Conservation (phyloP, 2,888 invertebrate species). For the Ophioninae sp. region DNA sequence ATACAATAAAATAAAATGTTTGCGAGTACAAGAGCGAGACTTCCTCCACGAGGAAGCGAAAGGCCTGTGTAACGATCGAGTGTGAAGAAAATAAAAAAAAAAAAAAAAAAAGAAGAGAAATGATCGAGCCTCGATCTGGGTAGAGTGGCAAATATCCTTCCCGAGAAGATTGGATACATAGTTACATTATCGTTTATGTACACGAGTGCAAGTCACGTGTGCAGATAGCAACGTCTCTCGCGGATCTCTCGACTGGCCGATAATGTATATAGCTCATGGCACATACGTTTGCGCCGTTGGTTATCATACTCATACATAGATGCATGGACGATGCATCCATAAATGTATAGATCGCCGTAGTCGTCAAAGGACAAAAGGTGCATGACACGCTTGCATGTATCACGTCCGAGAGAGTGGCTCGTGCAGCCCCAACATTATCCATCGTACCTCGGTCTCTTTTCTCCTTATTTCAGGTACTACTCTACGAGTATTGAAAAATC, state of each 20-base stretch:
- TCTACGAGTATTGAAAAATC: too few relatives aligned
- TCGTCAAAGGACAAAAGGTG: constrained; percentile 62
- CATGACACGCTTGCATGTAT: constrained; percentile 62
- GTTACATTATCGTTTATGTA: constrained; percentile 39
- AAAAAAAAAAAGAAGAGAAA: not conserved
- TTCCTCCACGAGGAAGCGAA: too few relatives aligned
- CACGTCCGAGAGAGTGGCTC: constrained; percentile 46
- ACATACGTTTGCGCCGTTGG: constrained; percentile 48
- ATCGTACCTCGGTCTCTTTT: too few relatives aligned
- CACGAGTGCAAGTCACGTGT: constrained; percentile 54
- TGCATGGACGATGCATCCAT: constrained; percentile 57
- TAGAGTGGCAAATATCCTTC: constrained; percentile 8
- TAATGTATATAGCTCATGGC: constrained; percentile 28
- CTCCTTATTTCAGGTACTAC: too few relatives aligned
- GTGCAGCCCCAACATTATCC: constrained; percentile 3
- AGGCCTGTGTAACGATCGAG: too few relatives aligned
- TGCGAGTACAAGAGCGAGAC: too few relatives aligned
- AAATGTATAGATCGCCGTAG: constrained; percentile 54
- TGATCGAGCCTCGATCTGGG: not conserved
- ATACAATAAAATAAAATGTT: too few relatives aligned
- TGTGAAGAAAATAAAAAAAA: too few relatives aligned
- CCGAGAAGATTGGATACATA: constrained; percentile 30
- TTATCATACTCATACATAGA: constrained; percentile 60
- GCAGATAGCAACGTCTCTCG: constrained; percentile 44
- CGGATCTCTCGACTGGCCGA: constrained; percentile 7